Evolutionary conservation across 1,140 invertebrate genomes (phyloP), one percentile per base, ranked within the genome.

Genomic region (Himalopsyche phryganea): DNA sequence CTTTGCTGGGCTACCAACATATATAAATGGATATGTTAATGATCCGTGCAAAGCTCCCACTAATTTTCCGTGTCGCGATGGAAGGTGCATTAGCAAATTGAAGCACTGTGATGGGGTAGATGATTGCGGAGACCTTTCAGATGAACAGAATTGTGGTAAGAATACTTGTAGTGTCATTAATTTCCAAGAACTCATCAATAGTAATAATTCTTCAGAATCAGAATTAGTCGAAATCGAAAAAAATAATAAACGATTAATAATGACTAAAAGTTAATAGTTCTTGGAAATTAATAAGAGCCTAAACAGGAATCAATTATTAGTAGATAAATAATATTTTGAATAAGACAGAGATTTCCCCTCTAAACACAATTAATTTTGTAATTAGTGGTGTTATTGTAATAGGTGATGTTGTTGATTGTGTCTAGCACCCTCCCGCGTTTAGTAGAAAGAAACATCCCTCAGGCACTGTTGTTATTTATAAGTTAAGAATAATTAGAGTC

Each of bases 81-180:
- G 82, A 1, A 79, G 78, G 1, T 87, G 85, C 65, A 72, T 88
- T 6, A 46, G 69, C 0, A 67, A 70, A 10, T 58, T 71, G 0
- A 71, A 80, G 59, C 70, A 81, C 3, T 88, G 86, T 66, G 81
- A 88, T 62, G 80, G 80, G 0, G 69, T 72, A 1, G 65, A 71
- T 11, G 78, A 88, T 44, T 88, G 86, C 59, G 69, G 71, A 0
- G 85, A 87, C 66, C 76, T 71, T 28, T 84, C 81, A 2, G 86
- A 88, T 67, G 86, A 88, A 67, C 73, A 81, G 70, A 77, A 83
- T 66, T 88, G 86, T 68, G 53, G 53, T 56, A 56, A 49, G 18
- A 1, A 28, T 41, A 42, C 13, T 11, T 49, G 6, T 32, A n/a
- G n/a, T n/a, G n/a, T n/a, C n/a, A n/a, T n/a, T n/a, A n/a, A n/a